A percentile compares a stretch with the other conserved stretches of the same genome.
phyloP scores from a whole-genome alignment of 2,888 invertebrate species.

The Diploptera punctata region DNA sequence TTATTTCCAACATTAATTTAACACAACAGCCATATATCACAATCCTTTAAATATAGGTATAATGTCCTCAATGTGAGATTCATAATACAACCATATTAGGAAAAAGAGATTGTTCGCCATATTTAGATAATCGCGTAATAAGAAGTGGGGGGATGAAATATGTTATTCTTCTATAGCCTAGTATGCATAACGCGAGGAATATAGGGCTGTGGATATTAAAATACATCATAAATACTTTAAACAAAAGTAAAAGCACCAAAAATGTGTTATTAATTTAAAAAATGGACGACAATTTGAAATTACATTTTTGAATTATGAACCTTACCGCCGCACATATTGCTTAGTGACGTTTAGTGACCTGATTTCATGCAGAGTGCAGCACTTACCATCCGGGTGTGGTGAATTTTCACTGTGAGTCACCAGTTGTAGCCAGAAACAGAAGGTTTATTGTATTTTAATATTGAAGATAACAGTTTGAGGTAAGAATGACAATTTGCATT shows the following conservation, averaged over 20 bases:
- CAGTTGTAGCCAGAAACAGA: neutral
- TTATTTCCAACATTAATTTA: too few species aligned
- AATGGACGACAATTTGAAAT: neutral
- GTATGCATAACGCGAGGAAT: neutral
- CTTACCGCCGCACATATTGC: neutral
- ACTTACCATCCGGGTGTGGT: constrained; percentile 20
- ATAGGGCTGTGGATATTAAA: neutral
- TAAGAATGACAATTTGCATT: neutral
- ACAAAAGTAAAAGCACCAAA: neutral
- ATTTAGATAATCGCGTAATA: neutral
- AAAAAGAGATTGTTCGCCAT: constrained; percentile 9
- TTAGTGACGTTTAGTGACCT: neutral
- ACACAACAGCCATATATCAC: too few species aligned
- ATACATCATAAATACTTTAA: neutral
- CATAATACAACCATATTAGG: constrained; percentile 16
- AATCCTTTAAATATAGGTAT: too few species aligned
- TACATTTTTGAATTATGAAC: neutral
- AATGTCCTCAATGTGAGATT: neutral
- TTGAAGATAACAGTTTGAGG: neutral
- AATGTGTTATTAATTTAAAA: neutral
- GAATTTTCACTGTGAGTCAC: constrained; percentile 1
- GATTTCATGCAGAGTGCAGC: constrained; percentile 17
- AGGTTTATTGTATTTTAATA: neutral
- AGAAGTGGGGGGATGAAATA: neutral
- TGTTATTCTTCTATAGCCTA: neutral